Conservation (phyloP, 2,797 vertebrate genomes). For the Euthynnus affinis region DNA sequence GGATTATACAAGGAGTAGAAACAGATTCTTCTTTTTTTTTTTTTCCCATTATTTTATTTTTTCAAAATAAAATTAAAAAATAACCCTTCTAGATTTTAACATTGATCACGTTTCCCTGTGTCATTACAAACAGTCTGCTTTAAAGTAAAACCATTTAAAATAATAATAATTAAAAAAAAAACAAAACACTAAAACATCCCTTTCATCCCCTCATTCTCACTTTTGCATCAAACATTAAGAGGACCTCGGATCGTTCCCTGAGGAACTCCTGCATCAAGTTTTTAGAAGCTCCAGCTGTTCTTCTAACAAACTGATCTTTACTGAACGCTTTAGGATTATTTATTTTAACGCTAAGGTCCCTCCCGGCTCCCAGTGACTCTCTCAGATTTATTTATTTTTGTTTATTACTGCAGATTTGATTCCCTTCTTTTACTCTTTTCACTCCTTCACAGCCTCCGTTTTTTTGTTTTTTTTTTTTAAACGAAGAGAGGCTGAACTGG, state of each 20-base stretch:
- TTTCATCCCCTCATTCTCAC: conserved; percentile 30
- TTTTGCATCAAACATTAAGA: conserved; percentile 25
- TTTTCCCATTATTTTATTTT: too few relatives aligned
- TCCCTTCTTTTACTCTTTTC: conserved; percentile 21
- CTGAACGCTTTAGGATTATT: background rate
- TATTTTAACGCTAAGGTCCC: background rate
- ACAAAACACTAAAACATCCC: conserved; percentile 43
- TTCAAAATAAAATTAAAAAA: conserved; percentile 26
- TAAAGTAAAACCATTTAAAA: conserved; percentile 20
- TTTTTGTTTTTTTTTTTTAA: too few relatives aligned
- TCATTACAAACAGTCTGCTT: conserved; percentile 30
- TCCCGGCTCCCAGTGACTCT: conserved; percentile 1
- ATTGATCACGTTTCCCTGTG: conserved; percentile 29
- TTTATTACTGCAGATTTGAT: background rate
- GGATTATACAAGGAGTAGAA: conserved; percentile 55
- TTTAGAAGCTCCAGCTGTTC: background rate
- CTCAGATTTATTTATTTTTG: background rate
- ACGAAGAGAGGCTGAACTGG: conserved; percentile 10
- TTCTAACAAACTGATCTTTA: background rate
- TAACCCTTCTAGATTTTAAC: conserved; percentile 12
- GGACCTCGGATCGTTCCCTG: conserved; percentile 38
- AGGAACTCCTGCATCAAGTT: conserved; percentile 33
- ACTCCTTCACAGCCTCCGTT: background rate
- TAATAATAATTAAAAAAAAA: conserved; percentile 11
- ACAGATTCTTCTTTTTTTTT: too few relatives aligned